phyloP scores from a whole-genome alignment of 1,140 invertebrate species.

The Orchesella cincta region DNA sequence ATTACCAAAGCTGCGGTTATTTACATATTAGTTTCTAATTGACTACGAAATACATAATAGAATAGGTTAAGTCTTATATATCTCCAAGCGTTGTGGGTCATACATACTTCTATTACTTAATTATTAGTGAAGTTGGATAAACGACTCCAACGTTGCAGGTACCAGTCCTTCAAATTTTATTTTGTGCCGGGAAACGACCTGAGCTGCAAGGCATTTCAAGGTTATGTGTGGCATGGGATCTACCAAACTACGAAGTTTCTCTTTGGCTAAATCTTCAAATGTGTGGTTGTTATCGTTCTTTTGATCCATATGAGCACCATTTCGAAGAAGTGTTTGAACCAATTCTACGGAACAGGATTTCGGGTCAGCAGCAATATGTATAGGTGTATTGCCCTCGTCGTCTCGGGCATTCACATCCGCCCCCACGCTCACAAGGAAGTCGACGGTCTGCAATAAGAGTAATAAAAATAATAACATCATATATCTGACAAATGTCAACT shows the following conservation, averaged over 20 bases:
- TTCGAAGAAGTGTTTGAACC: slow-evolving; percentile 68
- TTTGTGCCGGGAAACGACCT: slow-evolving; percentile 68
- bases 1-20: slow-evolving; percentile 23
- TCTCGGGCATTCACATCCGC: slow-evolving; percentile 75
- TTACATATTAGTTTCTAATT: slow-evolving; percentile 2
- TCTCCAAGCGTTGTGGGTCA: slow-evolving; percentile 21
- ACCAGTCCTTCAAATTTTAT: slow-evolving; percentile 66
- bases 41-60: slow-evolving; percentile 17
- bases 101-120: not conserved
- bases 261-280: slow-evolving; percentile 69
- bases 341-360: slow-evolving; percentile 64
- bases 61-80: slow-evolving; percentile 25
- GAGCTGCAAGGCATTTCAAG: slow-evolving; percentile 77
- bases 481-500: not conserved
- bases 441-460: slow-evolving; percentile 56
- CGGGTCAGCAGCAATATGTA: slow-evolving; percentile 72
- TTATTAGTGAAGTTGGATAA: slow-evolving; percentile 61
- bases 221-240: slow-evolving; percentile 76
- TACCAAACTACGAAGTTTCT: slow-evolving; percentile 68
- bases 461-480: slow-evolving; percentile 12
- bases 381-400: slow-evolving; percentile 75
- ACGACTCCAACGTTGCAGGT: slow-evolving; percentile 61
- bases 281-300: slow-evolving; percentile 78
- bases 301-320: slow-evolving; percentile 84
- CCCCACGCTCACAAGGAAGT: slow-evolving; percentile 77